Base-by-base conservation (phyloP, 2,113 vertebrate genomes). In the Xiphophorus couchianus region DNA sequence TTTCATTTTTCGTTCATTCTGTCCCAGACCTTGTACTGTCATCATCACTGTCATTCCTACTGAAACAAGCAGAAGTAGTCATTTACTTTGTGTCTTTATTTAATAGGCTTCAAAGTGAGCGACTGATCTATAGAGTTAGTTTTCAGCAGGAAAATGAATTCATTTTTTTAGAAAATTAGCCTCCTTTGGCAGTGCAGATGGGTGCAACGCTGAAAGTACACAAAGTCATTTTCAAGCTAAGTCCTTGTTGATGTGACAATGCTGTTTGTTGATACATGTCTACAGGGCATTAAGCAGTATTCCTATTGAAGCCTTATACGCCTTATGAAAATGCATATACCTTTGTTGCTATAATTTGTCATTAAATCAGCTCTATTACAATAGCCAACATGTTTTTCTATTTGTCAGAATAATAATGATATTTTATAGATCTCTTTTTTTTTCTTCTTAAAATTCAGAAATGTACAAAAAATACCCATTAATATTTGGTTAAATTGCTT, bases 31-130 rank as follows among this genome's bases (percentile, higher is more conserved):
- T 77, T 89, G 86, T 87, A 81, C 86, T 84, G 82, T 73, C 68
- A 65, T 76, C 83, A 39, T 74, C 71, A 60, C 75, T 76, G 87
- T 71, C 63, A 78, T 84, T 82, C 65, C 42, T 74, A 28, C 54
- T 77, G 69, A 60, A 83, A 81, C 11, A 75, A 86, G 82, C 80
- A 81, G 63, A 86, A 82, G 71, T 75, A 61, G 84, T 69, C 78
- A 35, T 87, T 86, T 85, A 51, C 62, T 73, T 75, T 77, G 82
- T 89, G 83, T 89, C 80, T 90, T 87, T 82, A 83, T 86, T 87
- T 88, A 87, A 87, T 84, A 73, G 71, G 76, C 78, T 88, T 64
- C 12, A 64, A 74, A 86, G 73, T 68, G 63, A 78, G 65, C 39
- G 33, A 80, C 76, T 62, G 54, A 82, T 79, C 48, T 77, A 17